Percentiles rank a stretch among this genome's conserved stretches.
Conservation (phyloP, 2,888 invertebrate genomes). For the Spilarctia lutea region DNA sequence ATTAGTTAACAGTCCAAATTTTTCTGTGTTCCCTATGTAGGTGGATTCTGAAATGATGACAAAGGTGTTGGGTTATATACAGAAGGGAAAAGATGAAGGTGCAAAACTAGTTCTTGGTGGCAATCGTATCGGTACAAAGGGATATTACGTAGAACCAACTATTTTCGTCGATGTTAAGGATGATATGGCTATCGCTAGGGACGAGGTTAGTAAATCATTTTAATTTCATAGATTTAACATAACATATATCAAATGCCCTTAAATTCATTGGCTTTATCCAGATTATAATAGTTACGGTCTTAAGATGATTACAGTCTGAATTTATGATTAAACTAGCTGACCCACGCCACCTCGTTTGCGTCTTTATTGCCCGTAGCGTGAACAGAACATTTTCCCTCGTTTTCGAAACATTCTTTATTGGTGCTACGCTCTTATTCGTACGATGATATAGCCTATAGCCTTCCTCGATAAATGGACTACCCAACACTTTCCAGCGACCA, state of each 20-base stretch:
- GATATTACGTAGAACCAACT: constrained; percentile 92
- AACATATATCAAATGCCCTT: neutral
- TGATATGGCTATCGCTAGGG: constrained; percentile 91
- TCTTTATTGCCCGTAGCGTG: too few relatives aligned
- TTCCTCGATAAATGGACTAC: too few relatives aligned
- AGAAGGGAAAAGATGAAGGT: constrained; percentile 92
- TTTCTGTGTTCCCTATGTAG: constrained; percentile 61
- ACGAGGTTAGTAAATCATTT: constrained; percentile 86
- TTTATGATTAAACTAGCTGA: neutral
- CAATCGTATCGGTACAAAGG: constrained; percentile 85
- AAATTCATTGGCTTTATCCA: neutral
- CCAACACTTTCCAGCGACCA: too few relatives aligned
- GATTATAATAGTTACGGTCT: neutral
- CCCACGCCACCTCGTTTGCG: too few relatives aligned
- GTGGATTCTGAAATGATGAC: constrained; percentile 90
- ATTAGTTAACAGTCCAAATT: neutral
- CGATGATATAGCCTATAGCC: too few relatives aligned
- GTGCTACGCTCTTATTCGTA: too few relatives aligned
- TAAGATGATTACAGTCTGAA: neutral
- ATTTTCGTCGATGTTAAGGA: constrained; percentile 92
- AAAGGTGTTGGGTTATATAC: constrained; percentile 91
- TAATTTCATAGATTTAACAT: neutral
- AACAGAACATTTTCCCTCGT: too few relatives aligned
- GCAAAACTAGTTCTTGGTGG: constrained; percentile 93
- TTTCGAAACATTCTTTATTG: too few relatives aligned